phyloP scores from a whole-genome alignment of 2,888 invertebrate species.

The Calameuta idolon region DNA sequence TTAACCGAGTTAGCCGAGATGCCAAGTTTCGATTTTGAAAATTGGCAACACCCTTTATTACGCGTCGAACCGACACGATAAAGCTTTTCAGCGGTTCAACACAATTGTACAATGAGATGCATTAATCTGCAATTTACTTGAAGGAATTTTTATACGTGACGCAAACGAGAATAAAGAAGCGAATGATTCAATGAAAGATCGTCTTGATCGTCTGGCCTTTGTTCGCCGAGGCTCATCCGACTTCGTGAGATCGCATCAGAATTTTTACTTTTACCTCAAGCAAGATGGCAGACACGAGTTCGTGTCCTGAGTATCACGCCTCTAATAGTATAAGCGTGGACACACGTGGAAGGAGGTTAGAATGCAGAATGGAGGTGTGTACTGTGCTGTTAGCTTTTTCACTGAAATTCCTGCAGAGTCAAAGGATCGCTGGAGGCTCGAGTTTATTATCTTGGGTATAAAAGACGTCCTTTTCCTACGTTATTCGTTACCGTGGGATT shows the following conservation, averaged over 20 bases:
- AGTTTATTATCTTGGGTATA: slow-evolving; percentile 27
- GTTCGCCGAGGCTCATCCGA: background rate
- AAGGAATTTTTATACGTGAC: background rate
- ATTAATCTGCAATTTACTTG: background rate
- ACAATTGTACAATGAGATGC: background rate
- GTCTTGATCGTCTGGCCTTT: background rate
- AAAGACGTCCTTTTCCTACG: background rate
- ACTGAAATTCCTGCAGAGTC: slow-evolving; percentile 49
- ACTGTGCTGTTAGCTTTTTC: slow-evolving; percentile 42
- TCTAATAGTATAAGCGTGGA: slow-evolving; percentile 30
- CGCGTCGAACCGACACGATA: background rate
- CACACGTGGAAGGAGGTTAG: slow-evolving; percentile 36
- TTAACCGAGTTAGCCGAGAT: background rate
- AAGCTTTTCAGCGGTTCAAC: background rate
- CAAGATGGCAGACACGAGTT: background rate
- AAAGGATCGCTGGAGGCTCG: slow-evolving; percentile 36
- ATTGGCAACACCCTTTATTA: background rate
- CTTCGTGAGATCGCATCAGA: background rate
- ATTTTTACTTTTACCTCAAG: background rate
- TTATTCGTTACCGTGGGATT: background rate
- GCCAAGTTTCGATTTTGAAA: background rate
- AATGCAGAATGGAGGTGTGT: slow-evolving; percentile 50
- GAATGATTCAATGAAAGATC: background rate
- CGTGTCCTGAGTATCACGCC: background rate
- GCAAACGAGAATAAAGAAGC: background rate